These are phyloP conservation scores for Deilephila porcellus DNA, from an alignment of 2,888 invertebrate species.

Conservation along the genomic window DNA sequence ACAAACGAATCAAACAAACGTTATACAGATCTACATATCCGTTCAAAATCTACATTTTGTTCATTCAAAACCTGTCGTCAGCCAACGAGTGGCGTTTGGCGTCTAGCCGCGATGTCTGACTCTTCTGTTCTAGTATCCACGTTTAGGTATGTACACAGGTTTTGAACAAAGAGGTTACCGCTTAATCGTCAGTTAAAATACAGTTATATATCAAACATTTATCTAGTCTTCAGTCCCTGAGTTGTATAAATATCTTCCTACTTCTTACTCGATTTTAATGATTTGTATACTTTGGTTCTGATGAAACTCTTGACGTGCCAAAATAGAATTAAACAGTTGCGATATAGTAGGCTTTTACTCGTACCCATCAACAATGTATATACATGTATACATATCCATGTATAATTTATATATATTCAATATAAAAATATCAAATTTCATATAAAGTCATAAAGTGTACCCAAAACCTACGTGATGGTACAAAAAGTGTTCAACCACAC, in stretches of 20 bases:
- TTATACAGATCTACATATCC: constrained; percentile 69
- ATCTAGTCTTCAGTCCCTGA: constrained; percentile 84
- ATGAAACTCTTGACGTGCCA: constrained; percentile 84
- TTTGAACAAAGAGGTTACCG: constrained; percentile 80
- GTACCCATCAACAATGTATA: constrained; percentile 85
- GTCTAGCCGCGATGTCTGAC: constrained; percentile 58
- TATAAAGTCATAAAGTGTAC: constrained; percentile 85
- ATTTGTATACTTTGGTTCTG: constrained; percentile 85
- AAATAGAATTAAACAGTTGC: constrained; percentile 85
- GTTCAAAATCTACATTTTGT: constrained; percentile 74
- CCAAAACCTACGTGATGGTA: constrained; percentile 85
- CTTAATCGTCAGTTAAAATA: constrained; percentile 82
- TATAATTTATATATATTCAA: constrained; percentile 85
- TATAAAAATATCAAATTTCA: constrained; percentile 85
- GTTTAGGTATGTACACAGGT: constrained; percentile 74
- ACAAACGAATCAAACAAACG: constrained; percentile 54
- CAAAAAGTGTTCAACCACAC: constrained; percentile 78
- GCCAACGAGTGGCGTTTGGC: constrained; percentile 66
- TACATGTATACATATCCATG: constrained; percentile 85
- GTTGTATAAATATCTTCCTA: constrained; percentile 84
- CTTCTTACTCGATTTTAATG: constrained; percentile 83
- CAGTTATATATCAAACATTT: constrained; percentile 85
- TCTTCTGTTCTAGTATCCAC: constrained; percentile 65
- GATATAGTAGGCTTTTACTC: constrained; percentile 83
- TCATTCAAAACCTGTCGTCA: constrained; percentile 82